phyloP scores from a whole-genome alignment of 2,113 vertebrate species.

The Antechinus flavipes region DNA sequence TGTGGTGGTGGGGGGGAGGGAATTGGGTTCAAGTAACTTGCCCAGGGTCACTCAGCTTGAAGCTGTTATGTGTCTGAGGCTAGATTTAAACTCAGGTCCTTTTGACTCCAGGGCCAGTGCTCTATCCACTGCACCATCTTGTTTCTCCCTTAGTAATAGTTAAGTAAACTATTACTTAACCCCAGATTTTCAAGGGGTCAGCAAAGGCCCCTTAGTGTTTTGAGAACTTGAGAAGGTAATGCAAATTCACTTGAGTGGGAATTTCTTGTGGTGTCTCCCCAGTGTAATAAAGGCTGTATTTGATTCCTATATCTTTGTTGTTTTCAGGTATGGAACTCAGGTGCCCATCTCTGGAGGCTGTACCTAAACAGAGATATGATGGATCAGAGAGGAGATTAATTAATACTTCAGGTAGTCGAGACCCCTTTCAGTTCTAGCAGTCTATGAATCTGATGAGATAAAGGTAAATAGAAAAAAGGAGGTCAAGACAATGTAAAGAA shows the following conservation, averaged over 20 bases:
- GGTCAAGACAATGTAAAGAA: background rate
- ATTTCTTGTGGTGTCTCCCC: background rate
- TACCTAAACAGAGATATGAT: background rate
- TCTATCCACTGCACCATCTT: too few relatives aligned
- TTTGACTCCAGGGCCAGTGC: too few relatives aligned
- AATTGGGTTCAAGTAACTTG: too few relatives aligned
- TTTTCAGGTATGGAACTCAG: background rate
- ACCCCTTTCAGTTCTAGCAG: too few relatives aligned
- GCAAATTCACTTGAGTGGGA: background rate
- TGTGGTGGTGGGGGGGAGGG: too few relatives aligned
- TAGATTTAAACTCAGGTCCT: too few relatives aligned
- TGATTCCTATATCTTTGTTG: too few relatives aligned
- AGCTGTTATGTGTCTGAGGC: too few relatives aligned
- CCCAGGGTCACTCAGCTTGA: too few relatives aligned
- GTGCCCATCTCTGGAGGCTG: background rate
- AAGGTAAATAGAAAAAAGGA: background rate
- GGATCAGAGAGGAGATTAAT: background rate
- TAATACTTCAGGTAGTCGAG: background rate
- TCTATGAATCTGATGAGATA: background rate
- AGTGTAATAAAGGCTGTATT: background rate
- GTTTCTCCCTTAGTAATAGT: background rate
- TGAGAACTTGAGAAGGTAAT: background rate
- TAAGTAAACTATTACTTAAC: background rate
- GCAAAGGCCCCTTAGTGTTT: background rate
- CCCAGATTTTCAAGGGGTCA: background rate